phyloP scores from a whole-genome alignment of 2,888 invertebrate genomes.

The Pseudococcus jackbeardsleyi region DNA sequence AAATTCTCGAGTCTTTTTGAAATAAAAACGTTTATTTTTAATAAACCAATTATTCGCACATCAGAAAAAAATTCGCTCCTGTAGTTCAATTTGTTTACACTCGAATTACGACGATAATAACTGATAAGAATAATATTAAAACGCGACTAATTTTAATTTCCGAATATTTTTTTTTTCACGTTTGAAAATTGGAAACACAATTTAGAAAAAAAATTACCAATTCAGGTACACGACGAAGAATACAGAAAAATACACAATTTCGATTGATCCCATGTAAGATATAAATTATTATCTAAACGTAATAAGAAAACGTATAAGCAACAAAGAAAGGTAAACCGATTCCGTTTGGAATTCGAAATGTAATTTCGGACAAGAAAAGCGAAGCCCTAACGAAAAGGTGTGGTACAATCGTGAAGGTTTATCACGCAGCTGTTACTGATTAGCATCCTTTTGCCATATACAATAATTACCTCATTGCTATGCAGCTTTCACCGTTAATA shows the following conservation, averaged over 20 bases:
- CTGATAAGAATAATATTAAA: background rate
- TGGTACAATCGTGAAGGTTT: slow-evolving; percentile 55
- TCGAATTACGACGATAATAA: background rate
- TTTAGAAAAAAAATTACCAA: background rate
- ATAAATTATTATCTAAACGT: slow-evolving; percentile 38
- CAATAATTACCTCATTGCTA: slow-evolving; percentile 64
- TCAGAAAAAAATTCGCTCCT: background rate
- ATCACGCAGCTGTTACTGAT: slow-evolving; percentile 63
- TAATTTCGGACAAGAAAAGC: slow-evolving; percentile 57
- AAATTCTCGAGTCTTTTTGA: background rate
- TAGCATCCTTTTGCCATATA: slow-evolving; percentile 62
- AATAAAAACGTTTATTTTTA: slow-evolving; percentile 6
- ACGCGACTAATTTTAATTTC: background rate
- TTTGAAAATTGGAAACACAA: background rate
- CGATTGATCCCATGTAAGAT: slow-evolving; percentile 29
- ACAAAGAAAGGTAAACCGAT: slow-evolving; percentile 50
- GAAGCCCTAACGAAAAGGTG: slow-evolving; percentile 59
- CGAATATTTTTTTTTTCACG: background rate
- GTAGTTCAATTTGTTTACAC: background rate
- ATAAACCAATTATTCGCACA: background rate
- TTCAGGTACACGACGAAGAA: background rate
- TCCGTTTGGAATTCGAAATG: slow-evolving; percentile 61
- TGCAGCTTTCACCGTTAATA: slow-evolving; percentile 62
- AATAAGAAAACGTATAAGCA: slow-evolving; percentile 42
- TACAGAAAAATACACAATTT: background rate